A percentile compares a stretch with the other conserved stretches of the same genome.
phyloP scores from a whole-genome alignment of 2,888 invertebrate species.

The Imbricaverruca yamaguchii region DNA sequence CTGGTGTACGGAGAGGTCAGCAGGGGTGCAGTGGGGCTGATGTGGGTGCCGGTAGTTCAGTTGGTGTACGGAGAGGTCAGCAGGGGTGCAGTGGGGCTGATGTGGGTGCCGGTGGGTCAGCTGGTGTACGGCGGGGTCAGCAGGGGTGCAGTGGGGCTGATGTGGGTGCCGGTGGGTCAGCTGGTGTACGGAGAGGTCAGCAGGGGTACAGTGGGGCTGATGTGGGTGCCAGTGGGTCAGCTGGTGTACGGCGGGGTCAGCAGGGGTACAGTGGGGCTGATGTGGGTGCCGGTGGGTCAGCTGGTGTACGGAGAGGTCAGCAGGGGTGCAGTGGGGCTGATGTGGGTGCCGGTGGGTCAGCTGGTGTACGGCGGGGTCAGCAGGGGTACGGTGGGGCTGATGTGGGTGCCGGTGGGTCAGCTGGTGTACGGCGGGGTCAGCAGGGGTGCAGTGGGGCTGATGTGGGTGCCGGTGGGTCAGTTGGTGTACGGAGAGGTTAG shows the following conservation, averaged over 20 bases:
- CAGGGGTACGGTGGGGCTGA: not conserved
- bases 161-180: not conserved
- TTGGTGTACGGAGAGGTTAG: not conserved
- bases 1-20: not conserved
- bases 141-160: not conserved
- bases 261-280: not conserved
- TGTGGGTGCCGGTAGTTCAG: not conserved
- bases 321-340: not conserved
- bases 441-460: not conserved
- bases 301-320: not conserved
- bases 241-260: not conserved
- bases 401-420: not conserved
- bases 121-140: not conserved
- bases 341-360: not conserved
- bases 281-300: not conserved
- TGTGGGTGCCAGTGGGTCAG: not conserved
- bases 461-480: not conserved
- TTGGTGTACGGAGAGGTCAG: not conserved
- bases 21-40: not conserved
- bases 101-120: not conserved
- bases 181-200: not conserved
- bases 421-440: not conserved
- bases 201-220: not conserved
- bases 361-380: not conserved
- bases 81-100: not conserved